A percentile compares a stretch with the other conserved stretches of the same genome.
These are phyloP conservation scores for Thalassaphorura encarpata DNA, from an alignment of 1,140 invertebrate genomes.

Conservation along the genomic window DNA sequence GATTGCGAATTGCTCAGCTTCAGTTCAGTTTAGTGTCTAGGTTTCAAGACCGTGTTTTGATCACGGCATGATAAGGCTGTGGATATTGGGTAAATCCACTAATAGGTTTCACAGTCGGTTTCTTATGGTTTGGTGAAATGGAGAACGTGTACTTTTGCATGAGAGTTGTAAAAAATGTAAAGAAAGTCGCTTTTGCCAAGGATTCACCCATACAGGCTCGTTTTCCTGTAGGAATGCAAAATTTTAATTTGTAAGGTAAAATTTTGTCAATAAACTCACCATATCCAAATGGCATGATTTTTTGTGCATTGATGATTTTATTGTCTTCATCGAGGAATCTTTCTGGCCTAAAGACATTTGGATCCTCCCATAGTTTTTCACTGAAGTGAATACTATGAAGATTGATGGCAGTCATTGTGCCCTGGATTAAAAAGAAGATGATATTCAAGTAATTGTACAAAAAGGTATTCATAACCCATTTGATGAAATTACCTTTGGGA, in stretches of 20 bases:
- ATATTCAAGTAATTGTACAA: background rate
- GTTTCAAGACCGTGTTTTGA: too few species aligned
- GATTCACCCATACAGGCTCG: background rate
- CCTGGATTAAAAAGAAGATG: background rate
- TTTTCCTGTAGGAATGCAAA: background rate
- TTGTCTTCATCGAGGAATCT: background rate
- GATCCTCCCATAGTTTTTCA: background rate
- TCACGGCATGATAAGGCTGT: background rate
- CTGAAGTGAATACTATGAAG: background rate
- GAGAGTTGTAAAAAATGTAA: background rate
- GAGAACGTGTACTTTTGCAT: background rate
- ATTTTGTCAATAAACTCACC: background rate
- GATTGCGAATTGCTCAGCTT: background rate
- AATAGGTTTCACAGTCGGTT: background rate
- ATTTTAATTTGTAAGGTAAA: background rate
- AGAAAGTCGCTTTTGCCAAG: background rate
- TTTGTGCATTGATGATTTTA: background rate
- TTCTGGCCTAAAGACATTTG: background rate
- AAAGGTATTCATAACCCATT: background rate
- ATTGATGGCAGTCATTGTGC: background rate
- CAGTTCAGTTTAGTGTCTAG: too few species aligned
- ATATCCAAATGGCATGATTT: background rate
- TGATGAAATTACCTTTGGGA: slow-evolving; percentile 8
- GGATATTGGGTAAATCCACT: background rate
- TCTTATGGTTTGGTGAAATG: background rate